Base-by-base conservation (phyloP, 2,888 invertebrate species). In the Ophion costatus region DNA sequence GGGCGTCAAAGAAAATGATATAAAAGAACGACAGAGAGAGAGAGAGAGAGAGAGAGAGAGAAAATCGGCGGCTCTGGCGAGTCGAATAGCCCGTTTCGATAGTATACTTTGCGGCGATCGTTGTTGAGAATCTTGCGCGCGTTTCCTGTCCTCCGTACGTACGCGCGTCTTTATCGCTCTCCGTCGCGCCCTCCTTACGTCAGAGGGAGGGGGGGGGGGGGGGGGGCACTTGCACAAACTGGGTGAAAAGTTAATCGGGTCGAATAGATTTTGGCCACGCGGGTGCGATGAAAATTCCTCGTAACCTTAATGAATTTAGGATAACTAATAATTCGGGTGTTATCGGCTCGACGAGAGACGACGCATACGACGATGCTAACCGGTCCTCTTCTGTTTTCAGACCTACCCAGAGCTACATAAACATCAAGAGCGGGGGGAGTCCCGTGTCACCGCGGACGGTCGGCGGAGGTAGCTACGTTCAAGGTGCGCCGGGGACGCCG, bases 361-460 rank as follows among this genome's bases (percentile, higher is more conserved):
- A 22, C 22, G 20, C 29, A 17, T 14, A 42, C 22, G 42, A 73
- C 5, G 14, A 70, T 5, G 33, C 33, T 33, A 33, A 33, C 7
- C 33, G 33, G 5, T 33, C 33, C 33, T 33, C 33, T 33, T 33
- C 6, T 33, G 33, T 33, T 92, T 90, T 24, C 90, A 93, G 93
- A 91, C 91, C 93, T 83, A 90, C 92, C 85, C 93, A 93, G 88
- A 93, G 90, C 88, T 93, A 93, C 90, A 92, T 90, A 82, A 92
- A 90, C 91, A 93, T 92, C 91, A 93, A 93, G 87, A 92, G 93
- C 89, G 91, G 92, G 88, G 56, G 70, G 22, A 92, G 93, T 74
- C 93, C 93, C 66, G 92, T 92, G 87, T 93, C 93, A 78, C 93
- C 93, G 71, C 89, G 93, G 80, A 93, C 93, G 82, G 92, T 92